Percentiles rank a stretch among this genome's conserved stretches.
phyloP scores from a whole-genome alignment of 1,140 invertebrate genomes.

The Pachypsylla venusta region DNA sequence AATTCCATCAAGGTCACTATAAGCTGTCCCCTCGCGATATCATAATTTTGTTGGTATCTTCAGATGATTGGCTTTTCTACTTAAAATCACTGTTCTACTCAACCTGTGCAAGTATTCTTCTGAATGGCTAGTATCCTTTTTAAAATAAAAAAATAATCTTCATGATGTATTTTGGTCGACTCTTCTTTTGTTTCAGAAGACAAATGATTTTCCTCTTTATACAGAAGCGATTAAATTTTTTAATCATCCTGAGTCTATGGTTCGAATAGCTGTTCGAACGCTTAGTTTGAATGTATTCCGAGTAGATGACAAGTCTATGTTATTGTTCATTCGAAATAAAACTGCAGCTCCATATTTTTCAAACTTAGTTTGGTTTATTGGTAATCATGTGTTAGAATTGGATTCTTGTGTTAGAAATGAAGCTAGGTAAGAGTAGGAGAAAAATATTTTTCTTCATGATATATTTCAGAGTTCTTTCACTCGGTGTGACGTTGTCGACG shows the following conservation, averaged over 20 bases:
- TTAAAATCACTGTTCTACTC: too few relatives aligned
- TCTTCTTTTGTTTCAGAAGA: slow-evolving; percentile 56
- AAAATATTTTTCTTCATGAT: too few relatives aligned
- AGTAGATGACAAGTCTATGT: slow-evolving; percentile 90
- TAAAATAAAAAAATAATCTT: neutral
- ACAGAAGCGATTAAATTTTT: slow-evolving; percentile 99
- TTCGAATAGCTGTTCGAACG: slow-evolving; percentile 93
- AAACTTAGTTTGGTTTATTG: slow-evolving; percentile 98
- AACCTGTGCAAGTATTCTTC: too few relatives aligned
- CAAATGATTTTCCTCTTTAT: slow-evolving; percentile 96
- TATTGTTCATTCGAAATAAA: slow-evolving; percentile 85
- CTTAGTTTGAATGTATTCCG: slow-evolving; percentile 93
- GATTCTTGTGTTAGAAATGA: slow-evolving; percentile 89
- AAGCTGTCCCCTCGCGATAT: too few relatives aligned
- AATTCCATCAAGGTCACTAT: too few relatives aligned
- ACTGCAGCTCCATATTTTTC: slow-evolving; percentile 96
- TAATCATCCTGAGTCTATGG: slow-evolving; percentile 97
- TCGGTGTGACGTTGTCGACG: too few relatives aligned
- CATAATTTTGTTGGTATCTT: too few relatives aligned
- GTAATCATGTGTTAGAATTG: slow-evolving; percentile 91
- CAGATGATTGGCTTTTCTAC: too few relatives aligned
- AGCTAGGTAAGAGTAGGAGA: slow-evolving; percentile 58
- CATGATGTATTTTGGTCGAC: neutral
- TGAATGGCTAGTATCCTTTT: too few relatives aligned
- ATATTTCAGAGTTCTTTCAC: too few relatives aligned